These are phyloP conservation scores for Chloroceryle inda DNA, from an alignment of 2,797 vertebrate species.

Conservation along the genomic window DNA sequence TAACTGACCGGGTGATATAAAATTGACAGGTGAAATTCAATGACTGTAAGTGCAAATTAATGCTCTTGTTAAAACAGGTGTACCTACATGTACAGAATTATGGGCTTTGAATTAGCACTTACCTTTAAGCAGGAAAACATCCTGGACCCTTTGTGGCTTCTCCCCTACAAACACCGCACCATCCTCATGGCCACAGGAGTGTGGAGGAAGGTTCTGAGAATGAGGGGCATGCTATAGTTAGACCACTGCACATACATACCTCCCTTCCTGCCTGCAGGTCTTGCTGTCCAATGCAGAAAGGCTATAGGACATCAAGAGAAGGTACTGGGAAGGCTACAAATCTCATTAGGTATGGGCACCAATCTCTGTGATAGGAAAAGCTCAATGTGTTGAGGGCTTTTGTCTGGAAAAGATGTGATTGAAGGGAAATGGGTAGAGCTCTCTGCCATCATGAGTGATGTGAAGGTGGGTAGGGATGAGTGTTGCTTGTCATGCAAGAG, in stretches of 20 bases:
- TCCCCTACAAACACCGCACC: background rate
- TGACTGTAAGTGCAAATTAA: background rate
- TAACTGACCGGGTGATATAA: background rate
- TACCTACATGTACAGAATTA: background rate
- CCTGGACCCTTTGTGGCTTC: background rate
- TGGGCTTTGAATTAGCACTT: background rate
- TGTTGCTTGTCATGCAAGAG: background rate
- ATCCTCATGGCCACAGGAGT: rapidly evolving
- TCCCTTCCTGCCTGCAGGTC: background rate
- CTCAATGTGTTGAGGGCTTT: background rate
- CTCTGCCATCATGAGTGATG: background rate
- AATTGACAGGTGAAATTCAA: background rate
- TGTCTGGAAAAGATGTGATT: background rate
- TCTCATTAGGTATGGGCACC: background rate
- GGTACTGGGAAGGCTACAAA: background rate
- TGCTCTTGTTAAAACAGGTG: background rate
- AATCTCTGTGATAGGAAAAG: background rate
- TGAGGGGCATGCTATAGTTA: no score
- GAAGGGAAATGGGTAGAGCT: background rate
- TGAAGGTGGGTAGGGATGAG: background rate
- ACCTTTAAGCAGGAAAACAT: background rate
- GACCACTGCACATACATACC: background rate
- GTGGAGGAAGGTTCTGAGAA: background rate
- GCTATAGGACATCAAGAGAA: background rate
- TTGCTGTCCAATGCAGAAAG: background rate